A percentile compares a stretch with the other conserved stretches of the same genome.
phyloP scores from a whole-genome alignment of 2,113 vertebrate genomes.

The Triplophysa rosa region DNA sequence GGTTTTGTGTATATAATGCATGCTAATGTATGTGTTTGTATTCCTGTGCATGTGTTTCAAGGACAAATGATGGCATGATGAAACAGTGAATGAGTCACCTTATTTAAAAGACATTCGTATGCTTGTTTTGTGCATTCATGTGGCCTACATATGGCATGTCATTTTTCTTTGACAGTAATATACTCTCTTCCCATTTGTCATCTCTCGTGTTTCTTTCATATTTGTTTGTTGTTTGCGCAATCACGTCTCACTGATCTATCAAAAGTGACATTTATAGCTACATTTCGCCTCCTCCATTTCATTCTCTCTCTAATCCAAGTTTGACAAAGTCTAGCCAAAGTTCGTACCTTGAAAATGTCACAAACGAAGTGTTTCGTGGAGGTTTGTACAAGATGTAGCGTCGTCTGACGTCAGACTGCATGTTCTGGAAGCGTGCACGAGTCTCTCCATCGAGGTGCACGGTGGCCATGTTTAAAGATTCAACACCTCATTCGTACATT shows the following conservation, averaged over 20 bases:
- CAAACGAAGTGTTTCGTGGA: not conserved
- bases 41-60: constrained; percentile 1
- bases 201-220: not conserved
- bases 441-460: constrained; percentile 1
- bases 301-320: not conserved
- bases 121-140: not conserved
- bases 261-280: no score
- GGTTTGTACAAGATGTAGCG: not conserved
- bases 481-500: constrained; percentile 4
- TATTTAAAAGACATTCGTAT: constrained; percentile 22
- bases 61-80: not conserved
- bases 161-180: constrained; percentile 11
- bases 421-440: not conserved
- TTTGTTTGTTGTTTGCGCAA: no score
- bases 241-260: not conserved
- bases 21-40: not conserved
- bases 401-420: not conserved
- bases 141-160: not conserved
- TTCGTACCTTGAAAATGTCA: constrained; percentile 37
- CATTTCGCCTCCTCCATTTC: not conserved
- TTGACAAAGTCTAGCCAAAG: not conserved
- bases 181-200: not conserved
- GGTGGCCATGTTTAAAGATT: constrained; percentile 12
- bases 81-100: not conserved
- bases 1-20: not conserved